These are phyloP conservation scores for Plecotus auritus DNA, from an alignment of 2,113 vertebrate species.

Conservation along the genomic window DNA sequence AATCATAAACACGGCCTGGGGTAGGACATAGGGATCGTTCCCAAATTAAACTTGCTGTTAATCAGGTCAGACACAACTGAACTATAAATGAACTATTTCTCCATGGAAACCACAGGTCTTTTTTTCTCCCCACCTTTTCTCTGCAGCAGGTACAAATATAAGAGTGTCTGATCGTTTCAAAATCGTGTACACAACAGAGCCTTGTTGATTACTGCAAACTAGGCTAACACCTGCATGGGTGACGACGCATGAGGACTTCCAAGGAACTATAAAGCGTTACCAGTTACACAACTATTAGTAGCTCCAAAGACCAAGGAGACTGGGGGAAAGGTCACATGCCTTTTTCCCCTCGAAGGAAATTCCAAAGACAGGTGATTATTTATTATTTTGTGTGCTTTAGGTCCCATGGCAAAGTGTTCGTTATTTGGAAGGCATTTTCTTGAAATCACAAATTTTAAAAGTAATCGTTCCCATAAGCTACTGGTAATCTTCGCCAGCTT, in stretches of 20 bases:
- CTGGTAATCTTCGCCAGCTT: background rate
- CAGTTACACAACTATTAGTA: background rate
- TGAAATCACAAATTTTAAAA: background rate
- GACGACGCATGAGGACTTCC: accelerated
- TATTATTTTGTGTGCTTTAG: background rate
- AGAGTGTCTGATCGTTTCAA: background rate
- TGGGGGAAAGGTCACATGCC: background rate
- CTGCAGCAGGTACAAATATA: background rate
- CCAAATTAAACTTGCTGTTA: conserved; percentile 45
- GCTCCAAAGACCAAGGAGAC: background rate
- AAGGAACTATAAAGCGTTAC: background rate
- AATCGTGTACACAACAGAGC: background rate
- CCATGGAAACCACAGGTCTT: background rate
- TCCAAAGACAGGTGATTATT: background rate
- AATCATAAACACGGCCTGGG: conserved; percentile 47
- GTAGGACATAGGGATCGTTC: conserved; percentile 14
- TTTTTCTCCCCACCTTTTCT: background rate
- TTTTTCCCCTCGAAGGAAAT: background rate
- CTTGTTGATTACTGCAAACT: background rate
- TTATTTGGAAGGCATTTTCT: background rate
- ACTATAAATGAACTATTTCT: conserved; percentile 44
- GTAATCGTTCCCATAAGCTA: background rate
- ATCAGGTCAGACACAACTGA: conserved; percentile 34
- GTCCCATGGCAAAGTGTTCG: background rate
- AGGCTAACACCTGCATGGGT: background rate